Percentiles rank a stretch among this genome's conserved stretches.
Conservation (phyloP, 2,888 invertebrate species). For the Papilio demoleus region DNA sequence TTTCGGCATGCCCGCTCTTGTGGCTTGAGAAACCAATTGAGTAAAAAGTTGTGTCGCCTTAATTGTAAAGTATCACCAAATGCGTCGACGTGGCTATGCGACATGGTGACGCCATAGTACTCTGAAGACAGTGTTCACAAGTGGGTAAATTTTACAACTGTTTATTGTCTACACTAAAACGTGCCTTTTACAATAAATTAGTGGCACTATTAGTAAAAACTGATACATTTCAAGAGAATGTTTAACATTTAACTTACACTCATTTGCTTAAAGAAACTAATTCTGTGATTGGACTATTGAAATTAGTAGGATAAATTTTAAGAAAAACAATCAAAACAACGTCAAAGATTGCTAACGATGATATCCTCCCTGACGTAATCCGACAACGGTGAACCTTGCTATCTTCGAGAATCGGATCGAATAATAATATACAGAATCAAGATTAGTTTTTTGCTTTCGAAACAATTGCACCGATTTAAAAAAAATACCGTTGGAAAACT, state of each 20-base stretch:
- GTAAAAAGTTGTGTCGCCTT: slow-evolving; percentile 51
- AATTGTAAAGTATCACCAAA: slow-evolving; percentile 48
- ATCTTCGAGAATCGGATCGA: no score
- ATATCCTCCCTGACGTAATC: no score
- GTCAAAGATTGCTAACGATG: no score
- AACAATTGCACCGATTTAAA: no score
- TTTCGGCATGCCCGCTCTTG: slow-evolving; percentile 41
- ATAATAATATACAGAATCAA: no score
- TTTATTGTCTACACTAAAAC: neutral
- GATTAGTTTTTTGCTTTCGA: no score
- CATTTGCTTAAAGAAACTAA: no score
- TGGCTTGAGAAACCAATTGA: slow-evolving; percentile 45
- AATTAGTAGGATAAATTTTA: no score
- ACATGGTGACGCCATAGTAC: slow-evolving; percentile 39
- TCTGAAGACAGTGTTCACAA: slow-evolving; percentile 2
- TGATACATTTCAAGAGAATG: neutral
- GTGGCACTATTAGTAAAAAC: neutral
- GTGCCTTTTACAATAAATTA: neutral
- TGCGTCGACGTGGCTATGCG: slow-evolving; percentile 46
- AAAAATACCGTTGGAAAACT: no score
- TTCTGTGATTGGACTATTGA: no score
- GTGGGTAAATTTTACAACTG: slow-evolving; percentile 3
- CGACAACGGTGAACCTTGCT: no score
- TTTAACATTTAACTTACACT: neutral
- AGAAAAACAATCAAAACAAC: no score